phyloP scores from a whole-genome alignment of 2,113 vertebrate species.

The Gymnogyps californianus region DNA sequence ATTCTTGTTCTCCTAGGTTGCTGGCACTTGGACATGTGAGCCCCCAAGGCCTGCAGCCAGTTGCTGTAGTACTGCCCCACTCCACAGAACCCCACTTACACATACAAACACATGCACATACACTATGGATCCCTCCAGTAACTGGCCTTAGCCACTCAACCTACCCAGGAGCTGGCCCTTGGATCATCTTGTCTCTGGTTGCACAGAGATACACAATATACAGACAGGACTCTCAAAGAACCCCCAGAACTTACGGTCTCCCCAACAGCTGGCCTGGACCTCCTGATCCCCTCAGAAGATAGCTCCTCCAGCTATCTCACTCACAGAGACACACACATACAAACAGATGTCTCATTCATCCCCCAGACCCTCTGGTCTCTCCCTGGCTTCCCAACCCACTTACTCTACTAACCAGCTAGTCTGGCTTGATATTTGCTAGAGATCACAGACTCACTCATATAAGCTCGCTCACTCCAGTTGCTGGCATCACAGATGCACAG shows the following conservation, averaged over 20 bases:
- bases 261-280: not conserved
- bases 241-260: not conserved
- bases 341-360: not conserved
- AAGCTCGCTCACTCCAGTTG: not conserved
- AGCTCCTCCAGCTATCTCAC: not conserved
- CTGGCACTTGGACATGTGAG: not conserved
- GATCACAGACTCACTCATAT: not conserved
- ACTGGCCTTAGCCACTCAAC: not conserved
- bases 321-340: not conserved
- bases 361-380: not conserved
- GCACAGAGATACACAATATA: not conserved
- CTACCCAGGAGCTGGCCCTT: not conserved
- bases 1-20: not conserved
- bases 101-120: not conserved
- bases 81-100: not conserved
- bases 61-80: not conserved
- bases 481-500: not conserved
- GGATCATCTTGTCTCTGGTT: fast-evolving
- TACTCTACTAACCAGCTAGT: not conserved
- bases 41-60: not conserved
- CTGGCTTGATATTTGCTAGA: not conserved
- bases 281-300: not conserved
- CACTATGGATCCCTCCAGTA: not conserved
- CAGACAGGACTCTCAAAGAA: not conserved
- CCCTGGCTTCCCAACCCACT: not conserved